Conservation (phyloP, 2,888 invertebrate species). For the Laothoe populi region DNA sequence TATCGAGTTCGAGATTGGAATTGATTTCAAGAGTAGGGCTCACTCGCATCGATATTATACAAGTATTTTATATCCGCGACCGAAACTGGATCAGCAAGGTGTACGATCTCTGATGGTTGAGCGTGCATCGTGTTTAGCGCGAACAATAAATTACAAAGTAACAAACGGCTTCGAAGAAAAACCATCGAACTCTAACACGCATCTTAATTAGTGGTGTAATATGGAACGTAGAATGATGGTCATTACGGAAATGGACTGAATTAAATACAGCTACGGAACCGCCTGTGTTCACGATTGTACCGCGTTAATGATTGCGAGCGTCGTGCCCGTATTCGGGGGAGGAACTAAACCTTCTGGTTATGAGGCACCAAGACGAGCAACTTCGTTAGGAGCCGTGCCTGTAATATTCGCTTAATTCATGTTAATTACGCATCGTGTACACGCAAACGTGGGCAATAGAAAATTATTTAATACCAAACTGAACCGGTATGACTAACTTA, state of each 20-base stretch:
- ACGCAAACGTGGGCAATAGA: slow-evolving; percentile 65
- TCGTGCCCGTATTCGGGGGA: slow-evolving; percentile 59
- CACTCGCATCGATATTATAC: no score
- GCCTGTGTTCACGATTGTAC: slow-evolving; percentile 51
- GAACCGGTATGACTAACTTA: slow-evolving; percentile 46
- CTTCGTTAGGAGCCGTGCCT: slow-evolving; percentile 71
- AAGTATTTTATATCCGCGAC: slow-evolving; percentile 70
- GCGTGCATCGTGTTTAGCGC: neutral
- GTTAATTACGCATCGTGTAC: slow-evolving; percentile 74
- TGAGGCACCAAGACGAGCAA: slow-evolving; percentile 59
- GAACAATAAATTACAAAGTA: slow-evolving; percentile 49
- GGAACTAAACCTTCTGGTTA: slow-evolving; percentile 78
- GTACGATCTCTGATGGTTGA: slow-evolving; percentile 35
- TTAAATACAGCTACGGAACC: slow-evolving; percentile 48
- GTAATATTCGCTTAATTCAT: slow-evolving; percentile 79
- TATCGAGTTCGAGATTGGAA: no score
- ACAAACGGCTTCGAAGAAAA: slow-evolving; percentile 53
- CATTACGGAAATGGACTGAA: slow-evolving; percentile 49
- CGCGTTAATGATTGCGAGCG: slow-evolving; percentile 64
- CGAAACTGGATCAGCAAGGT: slow-evolving; percentile 71
- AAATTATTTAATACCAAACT: slow-evolving; percentile 60
- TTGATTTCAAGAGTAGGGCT: no score
- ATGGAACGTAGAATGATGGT: slow-evolving; percentile 53
- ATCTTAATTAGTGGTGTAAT: slow-evolving; percentile 54
- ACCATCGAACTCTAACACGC: slow-evolving; percentile 46